Conservation (phyloP, 2,888 invertebrate genomes). For the Melanotus villosus region DNA sequence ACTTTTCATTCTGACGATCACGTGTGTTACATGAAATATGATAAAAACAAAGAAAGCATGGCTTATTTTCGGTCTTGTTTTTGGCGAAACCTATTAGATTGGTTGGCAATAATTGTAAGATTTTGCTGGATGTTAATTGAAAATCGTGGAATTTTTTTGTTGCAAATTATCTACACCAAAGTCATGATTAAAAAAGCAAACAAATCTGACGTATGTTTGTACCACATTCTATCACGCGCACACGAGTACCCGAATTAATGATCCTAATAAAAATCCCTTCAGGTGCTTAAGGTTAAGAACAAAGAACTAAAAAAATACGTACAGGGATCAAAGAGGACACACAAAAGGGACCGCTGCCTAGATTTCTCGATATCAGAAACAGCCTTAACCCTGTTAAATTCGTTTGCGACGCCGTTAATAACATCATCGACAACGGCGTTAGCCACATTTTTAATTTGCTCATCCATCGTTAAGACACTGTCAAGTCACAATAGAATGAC, state of each 20-base stretch:
- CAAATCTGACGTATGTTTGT: neutral
- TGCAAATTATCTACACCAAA: neutral
- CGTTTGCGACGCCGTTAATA: constrained; percentile 61
- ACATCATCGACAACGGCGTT: constrained; percentile 65
- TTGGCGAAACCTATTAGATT: too few species aligned
- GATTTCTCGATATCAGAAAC: constrained; percentile 50
- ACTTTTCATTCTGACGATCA: too few species aligned
- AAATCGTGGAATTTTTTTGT: neutral
- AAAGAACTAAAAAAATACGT: constrained; percentile 60
- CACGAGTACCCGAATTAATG: neutral
- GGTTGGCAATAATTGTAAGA: too few species aligned
- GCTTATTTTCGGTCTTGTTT: too few species aligned
- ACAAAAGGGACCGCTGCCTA: constrained; percentile 67
- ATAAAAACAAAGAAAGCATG: too few species aligned
- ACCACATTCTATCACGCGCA: constrained; percentile 14
- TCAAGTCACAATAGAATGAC: constrained; percentile 30
- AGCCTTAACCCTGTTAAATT: constrained; percentile 56
- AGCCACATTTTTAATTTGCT: constrained; percentile 58
- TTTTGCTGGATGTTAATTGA: too few species aligned
- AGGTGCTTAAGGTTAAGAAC: neutral
- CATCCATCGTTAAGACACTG: constrained; percentile 48
- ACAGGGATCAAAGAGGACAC: constrained; percentile 71
- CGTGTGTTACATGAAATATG: too few species aligned
- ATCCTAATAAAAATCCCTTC: neutral
- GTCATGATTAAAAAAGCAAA: neutral